Base-by-base conservation (phyloP, 2,888 invertebrate species). In the Linnaemya vulpina region DNA sequence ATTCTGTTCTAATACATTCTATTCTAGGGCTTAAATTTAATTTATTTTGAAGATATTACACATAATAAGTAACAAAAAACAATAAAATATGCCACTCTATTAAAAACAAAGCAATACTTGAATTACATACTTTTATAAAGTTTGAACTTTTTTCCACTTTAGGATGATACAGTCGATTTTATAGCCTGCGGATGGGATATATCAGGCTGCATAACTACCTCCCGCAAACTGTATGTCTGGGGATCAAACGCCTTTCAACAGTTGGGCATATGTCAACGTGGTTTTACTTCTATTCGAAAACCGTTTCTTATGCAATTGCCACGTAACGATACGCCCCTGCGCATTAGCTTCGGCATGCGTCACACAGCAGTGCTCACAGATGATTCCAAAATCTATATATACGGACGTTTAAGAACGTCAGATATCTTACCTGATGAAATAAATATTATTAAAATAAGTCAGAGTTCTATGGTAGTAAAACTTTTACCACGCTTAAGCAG, bases 131-230 rank as follows among this genome's bases (percentile, higher is more conserved):
- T 30, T 51, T 46, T 13, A 46, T 13, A 55, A 38, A 38, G 17
- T 55, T 63, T 20, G 15, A 3, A 15, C 1, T 11, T n/a, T 35
- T n/a, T 55, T 7, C 22, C 7, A 7, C 60, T 68, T 88, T 93
- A 94, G 90, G 94, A 95, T 89, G 94, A 94, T 76, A 94, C 95
- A 80, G 94, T 96, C 86, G 93, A 93, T 73, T 94, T 94, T 87
- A 93, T 96, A 80, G 94, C 94, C 46, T 96, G 96, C 88, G 97
- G 97, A n/a, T 97, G 97, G 96, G 96, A 97, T 89, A 95, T 95
- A 87, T 96, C 96, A 77, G 95, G 96, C 87, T 96, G 95, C 55
- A 93, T 97, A 22, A 95, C 96, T 30, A 93, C 94, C 89, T 94
- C 94, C 86, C 94, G 95, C 65, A 93, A 94, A 75, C 91, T 97